Evolutionary conservation across 2,888 invertebrate species (phyloP).

Genomic region (Lingula anatina): DNA sequence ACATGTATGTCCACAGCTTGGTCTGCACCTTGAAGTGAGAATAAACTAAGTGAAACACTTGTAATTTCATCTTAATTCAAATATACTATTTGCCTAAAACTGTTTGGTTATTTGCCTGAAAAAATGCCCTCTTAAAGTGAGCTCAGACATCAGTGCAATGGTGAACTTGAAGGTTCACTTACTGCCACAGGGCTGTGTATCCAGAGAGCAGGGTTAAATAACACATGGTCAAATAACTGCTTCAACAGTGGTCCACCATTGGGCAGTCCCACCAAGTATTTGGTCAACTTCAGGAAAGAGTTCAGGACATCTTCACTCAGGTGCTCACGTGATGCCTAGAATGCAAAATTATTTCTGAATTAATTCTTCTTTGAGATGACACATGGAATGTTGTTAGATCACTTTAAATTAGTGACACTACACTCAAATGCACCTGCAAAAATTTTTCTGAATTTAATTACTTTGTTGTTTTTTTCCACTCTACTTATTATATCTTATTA

Average conservation of each 20-base stretch:
- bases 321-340: constrained; percentile 64
- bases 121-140: too few species aligned
- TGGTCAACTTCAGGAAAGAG: constrained; percentile 52
- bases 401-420: too few species aligned
- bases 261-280: constrained; percentile 44
- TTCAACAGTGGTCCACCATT: constrained; percentile 51
- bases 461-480: not conserved
- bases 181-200: constrained; percentile 95
- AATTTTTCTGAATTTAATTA: not conserved
- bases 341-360: too few species aligned
- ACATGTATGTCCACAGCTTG: constrained; percentile 89
- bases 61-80: too few species aligned
- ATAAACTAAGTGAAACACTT: not conserved
- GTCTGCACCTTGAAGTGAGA: constrained; percentile 63
- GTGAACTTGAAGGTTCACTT: too few species aligned
- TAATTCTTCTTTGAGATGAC: too few species aligned
- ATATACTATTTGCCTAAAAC: too few species aligned
- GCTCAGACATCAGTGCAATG: too few species aligned
- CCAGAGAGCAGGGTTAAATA: constrained; percentile 99
- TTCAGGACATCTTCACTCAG: constrained; percentile 89
- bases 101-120: too few species aligned
- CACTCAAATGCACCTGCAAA: constrained; percentile 1
- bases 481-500: not conserved
- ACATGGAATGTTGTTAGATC: too few species aligned
- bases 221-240: constrained; percentile 96